Evolutionary conservation across 2,888 invertebrate genomes (phyloP), one percentile per base, ranked within the genome.

Genomic region (Agrilus mali): DNA sequence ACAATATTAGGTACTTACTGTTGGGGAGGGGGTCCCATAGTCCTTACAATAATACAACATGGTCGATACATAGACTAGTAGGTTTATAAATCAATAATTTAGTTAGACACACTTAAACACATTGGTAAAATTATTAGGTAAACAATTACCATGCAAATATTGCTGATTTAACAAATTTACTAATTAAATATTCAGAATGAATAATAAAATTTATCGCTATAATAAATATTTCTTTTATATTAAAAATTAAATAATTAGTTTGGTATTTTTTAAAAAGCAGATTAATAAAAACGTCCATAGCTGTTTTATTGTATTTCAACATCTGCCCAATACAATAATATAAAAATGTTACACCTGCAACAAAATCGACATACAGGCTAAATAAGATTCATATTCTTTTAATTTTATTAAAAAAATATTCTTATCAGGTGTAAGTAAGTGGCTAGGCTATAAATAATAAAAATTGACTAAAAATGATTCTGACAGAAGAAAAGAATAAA

Each of bases 241-340:
- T 35, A n/a, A 13, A 35, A 4, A 16, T 20, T 1, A 2, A 36
- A n/a, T 20, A 36, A 36, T 10, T 17, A 35, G 16, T 35, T 16
- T 16, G 16, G 14, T 8, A 35, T 8, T 15, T 17, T 20, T 17
- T 36, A 47, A 22, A 50, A 44, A 50, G 44, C 51, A 50, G 45
- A 47, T 48, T 44, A 49, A 50, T 52, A 52, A 51, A 56, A 56
- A 58, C 51, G 50, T 55, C 55, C 52, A 53, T 51, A 56, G 56
- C 53, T 58, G 52, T 56, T 55, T 55, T 56, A 50, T 45, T 46
- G 49, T 50, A 52, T 50, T 50, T 52, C 54, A 60, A 60, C 57
- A 59, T 43, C 56, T 56, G 56, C 60, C 60, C 59, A 57, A 54
- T 59, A 60, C 58, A 59, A 55, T 51, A 56, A 60, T 60, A 50